Conservation (phyloP, 2,113 vertebrate genomes). For the Oreochromis spilurus region DNA sequence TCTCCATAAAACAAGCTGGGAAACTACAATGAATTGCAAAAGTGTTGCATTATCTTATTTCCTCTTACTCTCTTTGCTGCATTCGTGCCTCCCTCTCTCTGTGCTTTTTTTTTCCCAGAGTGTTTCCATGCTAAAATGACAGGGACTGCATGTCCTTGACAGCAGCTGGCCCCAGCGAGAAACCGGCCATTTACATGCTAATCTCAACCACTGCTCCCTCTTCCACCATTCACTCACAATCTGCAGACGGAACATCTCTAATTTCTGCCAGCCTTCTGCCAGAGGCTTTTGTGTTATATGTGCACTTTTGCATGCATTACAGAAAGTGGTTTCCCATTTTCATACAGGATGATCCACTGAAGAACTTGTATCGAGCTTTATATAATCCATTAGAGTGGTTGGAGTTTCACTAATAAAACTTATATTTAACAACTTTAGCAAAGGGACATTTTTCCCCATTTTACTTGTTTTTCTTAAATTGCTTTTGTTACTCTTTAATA, state of each 20-base stretch:
- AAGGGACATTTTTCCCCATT: neutral
- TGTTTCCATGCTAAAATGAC: slow-evolving; percentile 31
- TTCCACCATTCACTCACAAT: slow-evolving; percentile 10
- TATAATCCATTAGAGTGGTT: slow-evolving; percentile 13
- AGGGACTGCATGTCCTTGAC: slow-evolving; percentile 57
- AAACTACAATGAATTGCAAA: neutral
- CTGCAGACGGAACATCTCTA: slow-evolving; percentile 44
- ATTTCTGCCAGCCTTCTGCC: slow-evolving; percentile 25
- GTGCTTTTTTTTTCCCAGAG: neutral
- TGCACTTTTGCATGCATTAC: slow-evolving; percentile 46
- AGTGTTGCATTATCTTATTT: neutral
- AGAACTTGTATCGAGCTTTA: slow-evolving; percentile 7
- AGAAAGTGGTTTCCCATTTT: slow-evolving; percentile 38
- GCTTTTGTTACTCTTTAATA: neutral
- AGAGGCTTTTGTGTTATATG: slow-evolving; percentile 36
- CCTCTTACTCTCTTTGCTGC: neutral
- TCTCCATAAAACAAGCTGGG: neutral
- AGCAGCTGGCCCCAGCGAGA: slow-evolving; percentile 58
- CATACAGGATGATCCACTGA: neutral
- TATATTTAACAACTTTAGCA: neutral
- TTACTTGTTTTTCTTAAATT: neutral
- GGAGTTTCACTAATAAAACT: neutral
- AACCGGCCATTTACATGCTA: slow-evolving; percentile 64
- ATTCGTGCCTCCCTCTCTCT: neutral
- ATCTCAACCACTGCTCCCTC: slow-evolving; percentile 55